Percentiles rank a stretch among this genome's conserved stretches.
Evolutionary conservation across 1,140 invertebrate species (phyloP).

Genomic region (Myzus persicae): DNA sequence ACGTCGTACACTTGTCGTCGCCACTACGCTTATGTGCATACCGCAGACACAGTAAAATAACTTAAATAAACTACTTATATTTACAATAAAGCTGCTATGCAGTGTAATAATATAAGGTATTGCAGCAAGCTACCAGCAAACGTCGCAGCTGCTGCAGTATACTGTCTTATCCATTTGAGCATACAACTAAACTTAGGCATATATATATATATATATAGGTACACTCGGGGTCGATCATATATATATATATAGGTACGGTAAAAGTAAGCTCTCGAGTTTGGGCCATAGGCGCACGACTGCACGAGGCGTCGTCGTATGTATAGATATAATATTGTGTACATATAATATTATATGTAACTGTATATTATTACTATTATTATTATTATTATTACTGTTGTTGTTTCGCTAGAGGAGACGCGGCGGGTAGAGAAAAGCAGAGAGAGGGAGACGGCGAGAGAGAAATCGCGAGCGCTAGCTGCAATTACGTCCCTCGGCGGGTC

Average conservation of each 20-base stretch:
- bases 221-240: background rate
- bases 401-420: background rate
- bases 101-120: background rate
- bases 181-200: background rate
- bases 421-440: background rate
- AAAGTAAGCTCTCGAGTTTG: background rate
- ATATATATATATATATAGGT: background rate
- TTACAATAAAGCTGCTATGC: too few species aligned
- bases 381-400: background rate
- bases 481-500: constrained; percentile 41
- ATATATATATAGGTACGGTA: background rate
- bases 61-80: too few species aligned
- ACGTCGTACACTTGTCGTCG: background rate
- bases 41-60: too few species aligned
- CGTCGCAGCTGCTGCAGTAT: background rate
- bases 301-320: background rate
- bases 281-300: background rate
- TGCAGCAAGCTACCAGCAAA: background rate
- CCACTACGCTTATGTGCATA: too few species aligned
- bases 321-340: background rate
- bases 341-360: background rate
- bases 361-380: background rate
- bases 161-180: background rate
- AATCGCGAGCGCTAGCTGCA: background rate
- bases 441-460: background rate